Percentiles rank a stretch among this genome's conserved stretches.
Conservation (phyloP, 2,113 vertebrate genomes). For the Neopipo cinnamomea region DNA sequence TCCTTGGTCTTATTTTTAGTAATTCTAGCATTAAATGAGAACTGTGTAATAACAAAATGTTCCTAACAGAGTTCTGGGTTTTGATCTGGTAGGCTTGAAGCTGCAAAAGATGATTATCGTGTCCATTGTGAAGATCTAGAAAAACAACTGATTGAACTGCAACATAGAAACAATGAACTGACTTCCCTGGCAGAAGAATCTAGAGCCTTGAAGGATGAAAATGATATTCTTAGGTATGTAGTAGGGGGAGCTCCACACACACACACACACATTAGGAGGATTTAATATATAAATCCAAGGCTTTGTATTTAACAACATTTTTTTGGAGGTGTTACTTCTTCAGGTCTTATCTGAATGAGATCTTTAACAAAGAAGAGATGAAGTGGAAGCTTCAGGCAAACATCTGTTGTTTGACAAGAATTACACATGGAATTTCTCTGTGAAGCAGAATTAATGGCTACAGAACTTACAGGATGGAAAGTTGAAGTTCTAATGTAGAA, state of each 20-base stretch:
- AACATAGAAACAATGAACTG: slow-evolving; percentile 93
- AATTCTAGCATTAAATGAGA: background rate
- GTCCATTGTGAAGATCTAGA: slow-evolving; percentile 97
- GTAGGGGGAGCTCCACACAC: background rate
- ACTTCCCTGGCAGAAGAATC: slow-evolving; percentile 94
- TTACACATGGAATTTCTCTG: background rate
- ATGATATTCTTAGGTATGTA: slow-evolving; percentile 89
- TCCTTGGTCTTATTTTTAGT: background rate
- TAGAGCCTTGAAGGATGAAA: slow-evolving; percentile 91
- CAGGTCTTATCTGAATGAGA: background rate
- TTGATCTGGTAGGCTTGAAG: slow-evolving; percentile 83
- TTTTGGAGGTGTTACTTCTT: background rate
- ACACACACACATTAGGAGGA: background rate
- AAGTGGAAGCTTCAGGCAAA: background rate
- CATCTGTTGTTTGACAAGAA: background rate
- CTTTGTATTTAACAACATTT: background rate
- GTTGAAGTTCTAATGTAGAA: background rate
- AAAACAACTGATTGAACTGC: slow-evolving; percentile 92
- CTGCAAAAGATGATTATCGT: slow-evolving; percentile 96
- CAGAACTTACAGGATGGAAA: background rate
- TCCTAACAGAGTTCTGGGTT: background rate
- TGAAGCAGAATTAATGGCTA: background rate
- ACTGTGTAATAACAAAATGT: background rate
- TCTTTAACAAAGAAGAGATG: background rate
- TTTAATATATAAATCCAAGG: background rate